Conservation (phyloP, 2,888 invertebrate genomes). For the Malthinus flaveolus region DNA sequence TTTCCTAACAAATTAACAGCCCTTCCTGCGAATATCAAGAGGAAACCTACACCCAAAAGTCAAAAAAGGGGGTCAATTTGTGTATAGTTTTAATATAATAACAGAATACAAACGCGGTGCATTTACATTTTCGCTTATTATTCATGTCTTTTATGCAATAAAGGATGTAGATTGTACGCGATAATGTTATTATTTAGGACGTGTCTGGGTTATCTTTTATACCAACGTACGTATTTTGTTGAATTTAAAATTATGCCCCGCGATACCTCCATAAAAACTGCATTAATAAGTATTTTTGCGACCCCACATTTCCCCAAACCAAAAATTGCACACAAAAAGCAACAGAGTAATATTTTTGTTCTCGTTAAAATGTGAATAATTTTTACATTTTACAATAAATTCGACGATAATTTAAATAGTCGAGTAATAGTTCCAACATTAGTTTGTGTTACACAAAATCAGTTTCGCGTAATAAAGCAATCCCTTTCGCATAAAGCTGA, state of each 20-base stretch:
- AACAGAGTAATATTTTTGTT: slow-evolving; percentile 4
- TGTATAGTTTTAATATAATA: slow-evolving; percentile 20
- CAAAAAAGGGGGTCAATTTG: not conserved
- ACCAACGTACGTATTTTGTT: slow-evolving; percentile 16
- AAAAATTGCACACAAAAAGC: not conserved
- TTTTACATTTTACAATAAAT: not conserved
- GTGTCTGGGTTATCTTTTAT: slow-evolving; percentile 31
- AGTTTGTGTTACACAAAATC: too few relatives aligned
- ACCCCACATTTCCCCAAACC: slow-evolving; percentile 5
- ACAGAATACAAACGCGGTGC: slow-evolving; percentile 21
- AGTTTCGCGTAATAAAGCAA: too few relatives aligned
- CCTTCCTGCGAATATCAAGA: too few relatives aligned
- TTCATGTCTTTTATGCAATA: slow-evolving; percentile 31
- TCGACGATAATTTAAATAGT: too few relatives aligned
- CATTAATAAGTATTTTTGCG: slow-evolving; percentile 5
- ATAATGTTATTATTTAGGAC: slow-evolving; percentile 34
- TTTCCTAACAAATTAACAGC: too few relatives aligned
- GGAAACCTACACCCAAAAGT: slow-evolving; percentile 3
- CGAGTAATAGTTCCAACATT: too few relatives aligned
- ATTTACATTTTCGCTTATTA: slow-evolving; percentile 28
- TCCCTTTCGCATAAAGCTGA: too few relatives aligned
- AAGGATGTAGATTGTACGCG: slow-evolving; percentile 32
- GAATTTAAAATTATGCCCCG: slow-evolving; percentile 24
- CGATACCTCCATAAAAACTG: slow-evolving; percentile 13
- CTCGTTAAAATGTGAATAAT: slow-evolving; percentile 16